A percentile compares a stretch with the other conserved stretches of the same genome.
Evolutionary conservation across 2,888 invertebrate genomes (phyloP).

Genomic region (Lasioglossum villosulum): DNA sequence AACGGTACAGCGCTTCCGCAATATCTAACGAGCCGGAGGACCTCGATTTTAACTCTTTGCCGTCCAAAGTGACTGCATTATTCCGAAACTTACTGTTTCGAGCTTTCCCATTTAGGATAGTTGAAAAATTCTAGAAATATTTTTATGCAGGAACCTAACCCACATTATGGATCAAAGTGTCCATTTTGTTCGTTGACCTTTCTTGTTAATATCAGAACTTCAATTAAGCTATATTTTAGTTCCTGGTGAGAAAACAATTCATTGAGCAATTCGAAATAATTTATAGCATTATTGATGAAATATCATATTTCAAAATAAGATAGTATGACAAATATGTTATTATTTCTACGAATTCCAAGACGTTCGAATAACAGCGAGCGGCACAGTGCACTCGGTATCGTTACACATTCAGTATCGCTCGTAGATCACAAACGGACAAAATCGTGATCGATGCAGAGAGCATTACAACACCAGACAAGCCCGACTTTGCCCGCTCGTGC

Average conservation of each 20-base stretch:
- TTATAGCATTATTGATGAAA: no score
- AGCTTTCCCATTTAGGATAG: not conserved
- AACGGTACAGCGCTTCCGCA: not conserved
- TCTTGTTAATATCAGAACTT: no score
- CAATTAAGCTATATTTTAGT: no score
- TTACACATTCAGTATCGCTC: constrained; percentile 30
- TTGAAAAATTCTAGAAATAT: not conserved
- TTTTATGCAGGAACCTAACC: no score
- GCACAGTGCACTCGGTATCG: not conserved
- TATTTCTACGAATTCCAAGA: not conserved
- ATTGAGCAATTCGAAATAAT: no score
- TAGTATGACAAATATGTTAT: no score
- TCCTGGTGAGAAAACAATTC: no score
- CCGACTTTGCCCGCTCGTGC: constrained; percentile 50
- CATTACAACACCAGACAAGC: constrained; percentile 46
- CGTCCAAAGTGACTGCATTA: no score
- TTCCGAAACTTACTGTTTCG: no score
- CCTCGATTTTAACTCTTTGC: not conserved
- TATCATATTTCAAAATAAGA: no score
- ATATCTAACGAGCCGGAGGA: not conserved
- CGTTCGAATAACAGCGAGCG: not conserved
- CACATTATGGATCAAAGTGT: no score
- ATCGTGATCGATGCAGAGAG: constrained; percentile 51
- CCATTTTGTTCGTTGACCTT: no score
- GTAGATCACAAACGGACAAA: constrained; percentile 37